phyloP scores from a whole-genome alignment of 2,113 vertebrate genomes.

The Tragulus kanchil region DNA sequence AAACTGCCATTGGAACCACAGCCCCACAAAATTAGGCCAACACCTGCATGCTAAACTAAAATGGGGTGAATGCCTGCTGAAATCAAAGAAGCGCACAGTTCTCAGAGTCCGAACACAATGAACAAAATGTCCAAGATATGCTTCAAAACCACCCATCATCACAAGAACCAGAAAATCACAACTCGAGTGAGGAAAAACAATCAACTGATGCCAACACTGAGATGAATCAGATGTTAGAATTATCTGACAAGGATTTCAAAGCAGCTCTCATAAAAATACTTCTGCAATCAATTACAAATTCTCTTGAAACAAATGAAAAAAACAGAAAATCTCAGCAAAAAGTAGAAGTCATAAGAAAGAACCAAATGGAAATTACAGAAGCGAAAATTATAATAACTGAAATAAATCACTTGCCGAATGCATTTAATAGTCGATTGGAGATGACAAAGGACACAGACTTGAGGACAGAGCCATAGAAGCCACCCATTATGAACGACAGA shows the following conservation, averaged over 20 bases:
- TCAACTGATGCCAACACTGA: constrained; percentile 30
- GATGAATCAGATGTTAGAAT: constrained; percentile 65
- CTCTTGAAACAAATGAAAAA: constrained; percentile 62
- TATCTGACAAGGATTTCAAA: constrained; percentile 67
- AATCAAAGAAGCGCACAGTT: constrained; percentile 21
- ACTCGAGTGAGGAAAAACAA: constrained; percentile 47
- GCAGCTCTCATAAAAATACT: constrained; percentile 56
- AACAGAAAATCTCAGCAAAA: constrained; percentile 53
- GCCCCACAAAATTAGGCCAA: constrained; percentile 51
- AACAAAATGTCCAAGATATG: constrained; percentile 34
- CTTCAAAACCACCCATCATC: constrained; percentile 44
- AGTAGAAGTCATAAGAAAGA: constrained; percentile 17
- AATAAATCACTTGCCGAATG: constrained; percentile 58
- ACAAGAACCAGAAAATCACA: constrained; percentile 65
- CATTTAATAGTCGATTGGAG: constrained; percentile 28
- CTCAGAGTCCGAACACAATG: constrained; percentile 28
- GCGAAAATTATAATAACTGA: constrained; percentile 38
- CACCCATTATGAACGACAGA: background rate
- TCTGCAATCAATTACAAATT: constrained; percentile 73
- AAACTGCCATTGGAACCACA: constrained; percentile 32
- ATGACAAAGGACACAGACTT: constrained; percentile 39
- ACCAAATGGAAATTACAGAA: constrained; percentile 63
- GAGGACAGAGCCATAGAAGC: constrained; percentile 41
- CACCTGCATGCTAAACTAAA: constrained; percentile 21
- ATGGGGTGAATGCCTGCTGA: background rate